Conservation (phyloP, 1,140 invertebrate genomes). For the Drosophila jambulina region DNA sequence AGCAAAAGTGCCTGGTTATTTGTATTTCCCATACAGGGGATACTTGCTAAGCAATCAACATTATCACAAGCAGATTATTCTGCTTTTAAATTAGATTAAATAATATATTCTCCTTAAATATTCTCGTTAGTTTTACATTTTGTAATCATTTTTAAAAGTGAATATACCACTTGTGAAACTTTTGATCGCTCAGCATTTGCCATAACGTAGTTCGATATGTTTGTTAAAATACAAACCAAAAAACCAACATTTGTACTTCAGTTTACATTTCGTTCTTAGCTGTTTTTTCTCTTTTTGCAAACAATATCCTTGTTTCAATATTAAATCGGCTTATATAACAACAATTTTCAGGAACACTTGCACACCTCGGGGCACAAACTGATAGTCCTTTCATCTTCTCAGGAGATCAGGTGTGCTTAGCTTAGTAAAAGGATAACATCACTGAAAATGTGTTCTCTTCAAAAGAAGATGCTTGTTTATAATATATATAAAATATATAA, state of each 20-base stretch:
- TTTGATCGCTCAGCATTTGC: background rate
- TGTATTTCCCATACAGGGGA: no score
- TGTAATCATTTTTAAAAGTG: background rate
- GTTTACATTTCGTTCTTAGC: background rate
- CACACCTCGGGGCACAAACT: background rate
- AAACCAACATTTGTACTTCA: background rate
- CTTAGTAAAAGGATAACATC: background rate
- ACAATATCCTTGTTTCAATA: background rate
- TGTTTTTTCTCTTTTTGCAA: background rate
- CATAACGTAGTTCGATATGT: no score
- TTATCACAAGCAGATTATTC: no score
- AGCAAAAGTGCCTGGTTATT: no score
- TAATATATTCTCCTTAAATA: no score
- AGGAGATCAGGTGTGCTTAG: background rate
- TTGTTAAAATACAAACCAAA: background rate
- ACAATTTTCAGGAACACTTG: background rate
- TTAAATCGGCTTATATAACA: no score
- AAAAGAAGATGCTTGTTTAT: background rate
- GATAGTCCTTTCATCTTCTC: background rate
- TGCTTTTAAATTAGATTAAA: no score
- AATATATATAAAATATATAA: background rate
- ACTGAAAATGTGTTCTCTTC: background rate
- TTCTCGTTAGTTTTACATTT: no score
- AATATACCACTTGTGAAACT: background rate
- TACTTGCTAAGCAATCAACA: no score